A percentile compares a stretch with the other conserved stretches of the same genome.
phyloP scores from a whole-genome alignment of 2,113 vertebrate genomes.

The Conger conger region DNA sequence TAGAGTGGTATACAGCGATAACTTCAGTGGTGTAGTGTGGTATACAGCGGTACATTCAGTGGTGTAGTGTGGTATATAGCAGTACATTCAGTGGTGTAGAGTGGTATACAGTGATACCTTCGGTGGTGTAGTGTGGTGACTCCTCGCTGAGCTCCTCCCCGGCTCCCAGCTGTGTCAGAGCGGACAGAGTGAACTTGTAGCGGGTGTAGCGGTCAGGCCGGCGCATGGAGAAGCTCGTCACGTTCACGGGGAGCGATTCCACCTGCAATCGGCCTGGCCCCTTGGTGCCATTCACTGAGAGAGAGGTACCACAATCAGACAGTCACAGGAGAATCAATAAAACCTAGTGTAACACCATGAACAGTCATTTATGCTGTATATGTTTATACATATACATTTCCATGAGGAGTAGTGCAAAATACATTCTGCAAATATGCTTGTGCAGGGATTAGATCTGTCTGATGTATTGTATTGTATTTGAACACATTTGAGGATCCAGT shows the following conservation, averaged over 20 bases:
- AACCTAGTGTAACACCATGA: not conserved
- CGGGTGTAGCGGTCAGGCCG: slow-evolving; percentile 88
- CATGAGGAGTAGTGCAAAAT: not conserved
- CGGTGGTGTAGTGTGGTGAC: slow-evolving; percentile 82
- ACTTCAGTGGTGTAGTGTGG: too few species aligned
- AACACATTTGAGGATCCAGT: not conserved
- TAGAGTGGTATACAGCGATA: too few species aligned
- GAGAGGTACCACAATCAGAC: not conserved
- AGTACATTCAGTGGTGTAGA: not conserved
- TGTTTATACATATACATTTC: too few species aligned
- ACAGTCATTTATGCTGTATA: not conserved
- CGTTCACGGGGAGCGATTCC: slow-evolving; percentile 83
- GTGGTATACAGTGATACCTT: slow-evolving; percentile 69
- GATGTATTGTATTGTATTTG: not conserved
- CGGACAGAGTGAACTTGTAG: slow-evolving; percentile 84
- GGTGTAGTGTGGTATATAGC: not conserved
- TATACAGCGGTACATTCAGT: not conserved
- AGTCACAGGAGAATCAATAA: too few species aligned
- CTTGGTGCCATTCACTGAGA: slow-evolving; percentile 84
- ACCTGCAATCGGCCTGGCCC: slow-evolving; percentile 64
- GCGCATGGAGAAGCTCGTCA: slow-evolving; percentile 83
- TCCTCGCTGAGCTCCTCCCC: slow-evolving; percentile 82
- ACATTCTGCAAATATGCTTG: not conserved
- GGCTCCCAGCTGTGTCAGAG: slow-evolving; percentile 79
- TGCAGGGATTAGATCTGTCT: not conserved